These are phyloP conservation scores for Eupsittula cactorum DNA, from an alignment of 2,113 vertebrate genomes.

Conservation along the genomic window DNA sequence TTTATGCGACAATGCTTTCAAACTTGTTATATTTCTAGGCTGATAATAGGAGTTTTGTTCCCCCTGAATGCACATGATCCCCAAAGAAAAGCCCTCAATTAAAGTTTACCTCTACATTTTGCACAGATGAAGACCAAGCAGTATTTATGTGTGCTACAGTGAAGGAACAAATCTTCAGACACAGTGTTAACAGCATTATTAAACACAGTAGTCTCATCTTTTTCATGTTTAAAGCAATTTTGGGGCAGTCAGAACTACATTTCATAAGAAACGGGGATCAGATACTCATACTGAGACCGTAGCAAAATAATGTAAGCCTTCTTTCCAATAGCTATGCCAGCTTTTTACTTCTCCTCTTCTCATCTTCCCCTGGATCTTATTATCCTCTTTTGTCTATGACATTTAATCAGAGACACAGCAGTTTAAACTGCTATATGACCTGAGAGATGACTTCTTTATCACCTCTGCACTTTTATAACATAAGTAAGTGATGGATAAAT, in stretches of 20 bases:
- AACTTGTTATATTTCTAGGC: conserved; percentile 64
- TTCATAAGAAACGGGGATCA: conserved; percentile 43
- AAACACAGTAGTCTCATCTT: conserved; percentile 59
- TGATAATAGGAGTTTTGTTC: conserved; percentile 62
- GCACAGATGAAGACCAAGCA: conserved; percentile 41
- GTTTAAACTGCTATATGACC: conserved; percentile 43
- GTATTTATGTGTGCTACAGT: conserved; percentile 25
- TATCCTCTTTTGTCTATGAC: conserved; percentile 66
- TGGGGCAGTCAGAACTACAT: conserved; percentile 56
- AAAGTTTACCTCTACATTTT: conserved; percentile 52
- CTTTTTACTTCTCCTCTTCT: conserved; percentile 61
- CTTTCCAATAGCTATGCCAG: conserved; percentile 62
- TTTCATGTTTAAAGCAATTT: conserved; percentile 66
- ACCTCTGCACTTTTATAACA: conserved; percentile 54
- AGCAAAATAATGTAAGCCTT: conserved; percentile 58
- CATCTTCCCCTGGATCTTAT: conserved; percentile 64
- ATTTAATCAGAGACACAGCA: conserved; percentile 42
- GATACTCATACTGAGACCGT: conserved; percentile 47
- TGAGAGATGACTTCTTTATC: conserved; percentile 56
- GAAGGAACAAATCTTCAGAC: conserved; percentile 53
- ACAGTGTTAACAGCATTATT: conserved; percentile 32
- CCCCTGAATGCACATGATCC: conserved; percentile 50
- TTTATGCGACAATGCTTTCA: conserved; percentile 28
- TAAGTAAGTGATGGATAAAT: conserved; percentile 62
- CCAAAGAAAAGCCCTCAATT: conserved; percentile 70